Conservation (phyloP, 2,888 invertebrate genomes). For the Microchrysa polita region DNA sequence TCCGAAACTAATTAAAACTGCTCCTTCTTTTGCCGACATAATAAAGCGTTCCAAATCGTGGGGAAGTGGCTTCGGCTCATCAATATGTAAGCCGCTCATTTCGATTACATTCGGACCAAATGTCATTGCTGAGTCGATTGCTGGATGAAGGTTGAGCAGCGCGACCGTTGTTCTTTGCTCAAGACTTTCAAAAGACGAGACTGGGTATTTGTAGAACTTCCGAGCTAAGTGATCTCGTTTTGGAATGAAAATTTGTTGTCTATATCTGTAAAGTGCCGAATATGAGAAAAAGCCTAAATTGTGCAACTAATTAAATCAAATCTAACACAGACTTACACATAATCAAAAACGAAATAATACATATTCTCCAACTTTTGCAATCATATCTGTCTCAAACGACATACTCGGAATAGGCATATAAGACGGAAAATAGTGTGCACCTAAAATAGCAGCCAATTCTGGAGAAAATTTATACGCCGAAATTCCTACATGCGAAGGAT, state of each 20-base stretch:
- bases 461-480: constrained; percentile 52
- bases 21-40: constrained; percentile 52
- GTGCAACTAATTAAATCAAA: too few species aligned
- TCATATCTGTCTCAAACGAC: constrained; percentile 9
- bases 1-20: constrained; percentile 55
- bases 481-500: constrained; percentile 55
- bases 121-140: constrained; percentile 50
- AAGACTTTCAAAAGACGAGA: constrained; percentile 8
- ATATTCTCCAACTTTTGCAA: constrained; percentile 18
- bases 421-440: constrained; percentile 51
- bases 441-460: constrained; percentile 47
- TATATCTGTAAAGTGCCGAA: constrained; percentile 47
- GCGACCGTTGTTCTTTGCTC: constrained; percentile 43
- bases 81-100: constrained; percentile 53
- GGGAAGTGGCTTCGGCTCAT: constrained; percentile 49
- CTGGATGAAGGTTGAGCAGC: constrained; percentile 50
- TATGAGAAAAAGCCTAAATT: too few species aligned
- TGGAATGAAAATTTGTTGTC: constrained; percentile 39
- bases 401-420: constrained; percentile 51
- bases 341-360: background rate
- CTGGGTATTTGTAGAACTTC: background rate
- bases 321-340: constrained; percentile 30
- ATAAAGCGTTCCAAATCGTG: constrained; percentile 50
- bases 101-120: constrained; percentile 51
- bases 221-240: constrained; percentile 23